These are phyloP conservation scores for Phainopepla nitens DNA, from an alignment of 2,113 vertebrate species.

Conservation along the genomic window DNA sequence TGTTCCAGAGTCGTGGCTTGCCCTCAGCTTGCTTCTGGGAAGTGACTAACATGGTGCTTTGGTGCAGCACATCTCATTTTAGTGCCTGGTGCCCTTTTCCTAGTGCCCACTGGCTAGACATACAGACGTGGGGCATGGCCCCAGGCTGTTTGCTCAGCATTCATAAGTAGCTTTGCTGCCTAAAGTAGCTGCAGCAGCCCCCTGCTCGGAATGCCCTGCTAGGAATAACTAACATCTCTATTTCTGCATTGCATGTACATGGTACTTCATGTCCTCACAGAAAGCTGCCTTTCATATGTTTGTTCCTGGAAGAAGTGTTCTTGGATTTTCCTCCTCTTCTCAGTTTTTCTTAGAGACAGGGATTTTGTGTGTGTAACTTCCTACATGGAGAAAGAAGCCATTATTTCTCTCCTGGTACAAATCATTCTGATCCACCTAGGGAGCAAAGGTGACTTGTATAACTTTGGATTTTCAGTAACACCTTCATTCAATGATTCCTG, in stretches of 20 bases:
- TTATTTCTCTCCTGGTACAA: not conserved
- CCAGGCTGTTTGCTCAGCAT: not conserved
- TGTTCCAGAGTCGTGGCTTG: not conserved
- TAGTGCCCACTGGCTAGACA: not conserved
- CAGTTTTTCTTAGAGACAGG: not conserved
- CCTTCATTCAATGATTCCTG: not conserved
- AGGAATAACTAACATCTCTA: not conserved
- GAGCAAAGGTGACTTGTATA: not conserved
- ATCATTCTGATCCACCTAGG: not conserved
- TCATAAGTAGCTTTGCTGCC: not conserved
- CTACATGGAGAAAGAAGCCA: not conserved
- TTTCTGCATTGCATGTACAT: not conserved
- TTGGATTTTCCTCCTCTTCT: not conserved
- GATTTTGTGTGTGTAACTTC: not conserved
- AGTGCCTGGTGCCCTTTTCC: not conserved
- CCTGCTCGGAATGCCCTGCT: not conserved
- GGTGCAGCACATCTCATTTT: not conserved
- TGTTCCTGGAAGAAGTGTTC: not conserved
- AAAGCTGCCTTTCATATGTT: not conserved
- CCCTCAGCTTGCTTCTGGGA: not conserved
- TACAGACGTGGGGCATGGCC: not conserved
- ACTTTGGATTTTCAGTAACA: not conserved
- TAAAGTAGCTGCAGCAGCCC: not conserved
- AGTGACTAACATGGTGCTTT: not conserved
- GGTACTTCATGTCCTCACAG: not conserved